Base-by-base conservation (phyloP, 1,140 invertebrate species). In the Papilio helenus region DNA sequence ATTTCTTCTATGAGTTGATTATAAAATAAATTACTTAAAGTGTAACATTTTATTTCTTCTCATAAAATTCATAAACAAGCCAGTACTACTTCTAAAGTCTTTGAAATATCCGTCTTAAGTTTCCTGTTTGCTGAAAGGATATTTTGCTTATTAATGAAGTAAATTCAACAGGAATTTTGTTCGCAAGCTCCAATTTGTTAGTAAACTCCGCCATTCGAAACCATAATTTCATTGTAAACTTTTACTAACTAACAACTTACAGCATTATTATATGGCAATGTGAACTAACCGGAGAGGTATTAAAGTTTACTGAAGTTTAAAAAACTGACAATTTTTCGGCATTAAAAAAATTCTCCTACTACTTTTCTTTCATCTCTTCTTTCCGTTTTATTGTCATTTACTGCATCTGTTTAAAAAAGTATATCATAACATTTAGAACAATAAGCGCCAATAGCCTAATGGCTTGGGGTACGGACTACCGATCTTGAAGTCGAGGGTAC, bases 71-170 rank as follows among this genome's bases (percentile, higher is more conserved):
- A 68, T 68, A 68, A 29, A 65, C 20, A 65, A 68, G 26, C 23
- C 61, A 1, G 61, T 68, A 68, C 61, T 68, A 68, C 61, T 68
- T 68, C 18, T 68, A 68, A 29, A 68, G 61, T 68, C 61, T 65
- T 65, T 68, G 26, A 68, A 74, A 46, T 74, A 74, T 74, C 44
- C 42, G 23, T 23, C 42, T 74, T 49, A 42, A 74, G 72, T 74
- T 74, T 16, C 42, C 20, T 46, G 42, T 68, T 29, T 18, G 23
- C 20, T 74, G 44, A 46, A 74, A 74, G 72, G 72, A 46, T 46
- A 74, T 74, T 74, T 74, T 74, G 39, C 72, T 44, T 49, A 49
- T 74, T 74, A 74, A 74, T 74, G 39, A 74, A 44, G 72, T 74
- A 74, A 44, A 74, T 49, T 44, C 18, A 44, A 68, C 23, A 29